Conservation (phyloP, 2,888 invertebrate genomes). For the Macrophya annulata region DNA sequence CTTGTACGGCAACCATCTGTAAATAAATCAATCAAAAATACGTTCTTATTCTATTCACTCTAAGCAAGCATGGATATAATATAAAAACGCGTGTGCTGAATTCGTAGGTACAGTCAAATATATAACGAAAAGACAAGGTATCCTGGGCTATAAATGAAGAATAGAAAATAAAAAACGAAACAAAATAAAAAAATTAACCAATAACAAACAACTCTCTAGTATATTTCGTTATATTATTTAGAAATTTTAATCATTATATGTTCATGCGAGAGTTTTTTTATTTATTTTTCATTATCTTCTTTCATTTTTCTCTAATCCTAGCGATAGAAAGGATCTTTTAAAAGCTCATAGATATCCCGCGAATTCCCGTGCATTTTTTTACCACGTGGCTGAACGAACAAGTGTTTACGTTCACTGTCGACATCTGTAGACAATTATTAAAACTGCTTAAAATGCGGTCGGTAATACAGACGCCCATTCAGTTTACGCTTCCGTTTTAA, state of each 20-base stretch:
- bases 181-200: background rate
- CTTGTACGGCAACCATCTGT: conserved; percentile 85
- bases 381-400: conserved; percentile 25
- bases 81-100: background rate
- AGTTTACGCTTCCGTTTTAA: background rate
- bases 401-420: conserved; percentile 13
- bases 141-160: conserved; percentile 8
- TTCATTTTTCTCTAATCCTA: no score
- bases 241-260: background rate
- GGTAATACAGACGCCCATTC: background rate
- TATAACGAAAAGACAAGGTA: background rate
- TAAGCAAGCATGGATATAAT: background rate
- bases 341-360: background rate
- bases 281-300: no score
- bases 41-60: conserved; percentile 4
- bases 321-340: conserved; percentile 11
- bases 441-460: background rate
- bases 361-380: background rate
- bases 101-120: background rate
- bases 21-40: conserved; percentile 69
- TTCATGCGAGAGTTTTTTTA: conserved; percentile 26
- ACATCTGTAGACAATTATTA: conserved; percentile 21
- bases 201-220: conserved; percentile 1
- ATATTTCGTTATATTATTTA: background rate
- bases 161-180: background rate